Evolutionary conservation across 37 sponge, comb jelly and placozoan species (phyloP), one percentile per base, ranked within the genome.

Genomic region (Oscarella lobularis): DNA sequence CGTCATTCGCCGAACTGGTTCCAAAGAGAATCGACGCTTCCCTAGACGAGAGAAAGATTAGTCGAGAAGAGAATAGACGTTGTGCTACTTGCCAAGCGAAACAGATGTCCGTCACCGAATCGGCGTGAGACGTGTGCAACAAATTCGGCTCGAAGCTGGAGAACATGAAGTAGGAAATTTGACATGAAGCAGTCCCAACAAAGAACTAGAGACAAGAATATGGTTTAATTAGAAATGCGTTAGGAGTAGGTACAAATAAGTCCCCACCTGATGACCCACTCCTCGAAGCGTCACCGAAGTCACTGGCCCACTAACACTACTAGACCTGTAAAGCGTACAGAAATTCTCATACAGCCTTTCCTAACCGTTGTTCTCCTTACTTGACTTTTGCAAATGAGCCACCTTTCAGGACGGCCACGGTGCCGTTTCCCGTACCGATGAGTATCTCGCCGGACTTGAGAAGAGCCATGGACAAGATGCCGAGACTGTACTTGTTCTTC

Each of bases 361-460:
- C 60, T 48, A 27, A 68, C 29, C 6, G n/a, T 68, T 14, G 4
- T 30, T 14, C 29, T 33, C 70, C 78, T 79, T 66, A 86, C 80
- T 78, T 80, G 36, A 76, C 41, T 31, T 76, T 72, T 67, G 80
- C 81, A 80, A 83, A 85, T 0, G 75, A 72, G 30, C 68, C 77
- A 2, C 77, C 75, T 29, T 78, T 79, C 1, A 92, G 29, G 5
- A 76, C 81, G 2, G 79, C 87, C 6, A 98, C 87, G n/a, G 41
- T 78, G n/a, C 99, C 99, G 72, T 88, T 85, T 0, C 99, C 99
- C 3, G 94, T 84, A n/a, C 89, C 91, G 0, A 88, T 41, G 40
- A 98, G 67, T 5, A 98, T 29, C 66, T 84, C 77, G 0, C 88
- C 88, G 36, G 72, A 60, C 14, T 74, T 81, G 31, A 84, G 75